Base-by-base conservation (phyloP, 1,140 invertebrate genomes). In the Leptinotarsa defecta region DNA sequence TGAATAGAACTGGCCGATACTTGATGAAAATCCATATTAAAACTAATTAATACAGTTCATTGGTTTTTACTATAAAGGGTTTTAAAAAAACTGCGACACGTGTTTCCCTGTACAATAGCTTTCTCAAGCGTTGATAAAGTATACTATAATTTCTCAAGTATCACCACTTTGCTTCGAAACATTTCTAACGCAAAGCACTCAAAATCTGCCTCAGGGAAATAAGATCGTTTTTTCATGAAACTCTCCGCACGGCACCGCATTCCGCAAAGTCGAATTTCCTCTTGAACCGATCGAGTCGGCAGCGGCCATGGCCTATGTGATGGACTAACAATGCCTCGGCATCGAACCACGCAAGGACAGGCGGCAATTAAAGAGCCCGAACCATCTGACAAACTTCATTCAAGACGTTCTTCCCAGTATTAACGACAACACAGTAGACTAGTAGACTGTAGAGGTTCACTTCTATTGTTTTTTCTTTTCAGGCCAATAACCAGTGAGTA, bases 271-370 rank as follows among this genome's bases (percentile, higher is more conserved):
- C 17, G 13, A 57, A n/a, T 19, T 57, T 19, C 15, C 15, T 15
- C 34, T 43, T 43, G 34, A 43, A 43, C 8, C 34, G 34, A 43
- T 43, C 34, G 52, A 57, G 52, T 15, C 13, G 52, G 13, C 17
- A 4, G 6, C 15, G 52, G 52, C 13, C 52, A 57, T 57, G 52
- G 52, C 52, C 52, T 57, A 57, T 19, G 52, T 57, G 52, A 57
- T 57, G 52, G 52, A 57, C 52, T 57, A 57, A 57, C 52, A 57
- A 57, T 57, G 52, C 52, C 52, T 57, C 52, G 34, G 52, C 52
- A 57, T n/a, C 52, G 52, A 57, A 57, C 15, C 52, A 57, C 52
- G 52, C 52, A 57, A 57, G 52, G 52, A 57, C 52, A 57, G 52
- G 52, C 52, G n/a, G 52, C 52, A 57, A 57, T 57, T 57, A 57